phyloP scores from a whole-genome alignment of 2,113 vertebrate species.

The Crotalus helleri region DNA sequence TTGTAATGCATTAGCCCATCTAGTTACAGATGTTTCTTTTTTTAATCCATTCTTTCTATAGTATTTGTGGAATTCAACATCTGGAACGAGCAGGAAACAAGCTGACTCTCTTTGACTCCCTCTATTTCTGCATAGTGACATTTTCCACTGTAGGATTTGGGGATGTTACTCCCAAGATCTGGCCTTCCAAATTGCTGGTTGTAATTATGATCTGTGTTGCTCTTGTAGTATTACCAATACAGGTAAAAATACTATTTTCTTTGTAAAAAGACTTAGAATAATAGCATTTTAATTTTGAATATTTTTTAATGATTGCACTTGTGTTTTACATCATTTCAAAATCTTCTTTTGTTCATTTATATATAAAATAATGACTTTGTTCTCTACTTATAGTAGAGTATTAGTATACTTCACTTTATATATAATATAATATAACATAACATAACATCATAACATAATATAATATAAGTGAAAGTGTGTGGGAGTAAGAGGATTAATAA shows the following conservation, averaged over 20 bases:
- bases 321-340: not conserved
- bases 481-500: not conserved
- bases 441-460: not conserved
- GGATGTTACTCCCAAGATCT: constrained; percentile 82
- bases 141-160: constrained; percentile 88
- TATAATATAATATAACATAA: not conserved
- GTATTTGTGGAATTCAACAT: constrained; percentile 87
- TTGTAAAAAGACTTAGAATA: not conserved
- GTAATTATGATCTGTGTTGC: constrained; percentile 87
- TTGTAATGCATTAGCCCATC: constrained; percentile 11
- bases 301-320: not conserved
- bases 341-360: not conserved
- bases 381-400: not conserved
- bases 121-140: constrained; percentile 88
- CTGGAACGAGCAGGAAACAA: constrained; percentile 82
- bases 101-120: constrained; percentile 81
- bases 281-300: not conserved
- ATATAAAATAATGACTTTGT: not conserved
- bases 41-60: constrained; percentile 61
- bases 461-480: not conserved
- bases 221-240: constrained; percentile 82
- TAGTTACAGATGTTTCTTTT: constrained; percentile 35
- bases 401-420: not conserved
- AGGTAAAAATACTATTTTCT: constrained; percentile 67
- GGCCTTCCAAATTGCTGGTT: constrained; percentile 84